phyloP scores from a whole-genome alignment of 2,113 vertebrate genomes.

The Gallinago media region DNA sequence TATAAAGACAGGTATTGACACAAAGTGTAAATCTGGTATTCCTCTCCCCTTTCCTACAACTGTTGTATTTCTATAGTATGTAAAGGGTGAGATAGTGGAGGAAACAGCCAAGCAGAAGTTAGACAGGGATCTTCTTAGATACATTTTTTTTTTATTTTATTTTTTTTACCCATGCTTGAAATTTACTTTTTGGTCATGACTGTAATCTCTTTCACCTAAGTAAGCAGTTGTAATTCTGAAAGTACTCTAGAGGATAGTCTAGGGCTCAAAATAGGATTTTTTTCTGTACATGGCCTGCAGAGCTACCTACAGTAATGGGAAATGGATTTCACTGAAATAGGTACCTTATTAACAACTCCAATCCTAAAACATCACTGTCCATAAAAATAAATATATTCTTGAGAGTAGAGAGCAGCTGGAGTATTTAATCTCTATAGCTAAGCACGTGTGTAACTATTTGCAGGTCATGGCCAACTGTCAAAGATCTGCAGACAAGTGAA shows the following conservation, averaged over 20 bases:
- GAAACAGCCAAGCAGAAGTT: neutral
- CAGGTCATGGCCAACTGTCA: neutral
- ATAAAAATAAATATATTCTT: neutral
- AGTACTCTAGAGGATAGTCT: neutral
- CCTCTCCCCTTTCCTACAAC: neutral
- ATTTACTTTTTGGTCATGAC: neutral
- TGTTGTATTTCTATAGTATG: neutral
- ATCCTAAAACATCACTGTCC: neutral
- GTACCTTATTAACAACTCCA: neutral
- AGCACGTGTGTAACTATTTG: accelerated
- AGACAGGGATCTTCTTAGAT: neutral
- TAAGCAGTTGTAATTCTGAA: neutral
- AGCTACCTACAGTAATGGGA: neutral
- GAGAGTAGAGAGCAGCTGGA: neutral
- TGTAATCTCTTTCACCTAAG: neutral
- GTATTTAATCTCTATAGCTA: neutral
- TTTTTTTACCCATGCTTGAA: neutral
- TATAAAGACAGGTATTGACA: neutral
- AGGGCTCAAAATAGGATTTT: neutral
- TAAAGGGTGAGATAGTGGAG: neutral
- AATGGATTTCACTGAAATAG: neutral
- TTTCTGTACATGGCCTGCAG: neutral
- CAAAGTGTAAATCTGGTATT: neutral
- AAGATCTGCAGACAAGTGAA: neutral
- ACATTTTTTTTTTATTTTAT: too few relatives aligned